Percentiles rank a stretch among this genome's conserved stretches.
Evolutionary conservation across 2,888 invertebrate genomes (phyloP).

Genomic region (Coelopa pilipes): DNA sequence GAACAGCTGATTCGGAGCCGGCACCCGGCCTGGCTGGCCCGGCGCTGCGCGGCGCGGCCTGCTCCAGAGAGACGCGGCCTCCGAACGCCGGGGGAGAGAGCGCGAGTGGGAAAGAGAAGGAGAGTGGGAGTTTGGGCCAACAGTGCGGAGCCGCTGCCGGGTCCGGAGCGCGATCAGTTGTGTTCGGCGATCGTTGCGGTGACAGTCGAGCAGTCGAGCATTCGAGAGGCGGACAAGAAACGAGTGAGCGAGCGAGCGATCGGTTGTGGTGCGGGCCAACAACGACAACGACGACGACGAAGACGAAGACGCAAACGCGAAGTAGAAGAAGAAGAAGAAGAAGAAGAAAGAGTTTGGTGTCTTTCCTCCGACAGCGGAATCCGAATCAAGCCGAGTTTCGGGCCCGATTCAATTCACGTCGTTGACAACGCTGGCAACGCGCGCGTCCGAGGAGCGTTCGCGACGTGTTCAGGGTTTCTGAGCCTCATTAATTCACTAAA

Average conservation of each 20-base stretch:
- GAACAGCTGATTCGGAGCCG: no score
- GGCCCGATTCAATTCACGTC: constrained; percentile 11
- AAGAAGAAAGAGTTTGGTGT: background rate
- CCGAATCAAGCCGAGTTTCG: background rate
- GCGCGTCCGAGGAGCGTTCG: constrained; percentile 5
- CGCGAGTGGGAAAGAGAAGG: no score
- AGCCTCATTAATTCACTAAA: no score
- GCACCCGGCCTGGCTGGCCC: no score
- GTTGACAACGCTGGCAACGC: constrained; percentile 3
- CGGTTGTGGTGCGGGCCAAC: background rate
- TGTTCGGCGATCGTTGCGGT: constrained; percentile 12
- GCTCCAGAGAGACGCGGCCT: no score
- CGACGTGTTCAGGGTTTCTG: constrained; percentile 12
- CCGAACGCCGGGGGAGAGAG: no score
- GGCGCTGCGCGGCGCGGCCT: no score
- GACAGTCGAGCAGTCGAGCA: background rate
- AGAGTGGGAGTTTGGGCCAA: no score
- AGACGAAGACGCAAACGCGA: background rate
- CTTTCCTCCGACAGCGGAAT: background rate
- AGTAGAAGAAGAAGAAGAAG: background rate
- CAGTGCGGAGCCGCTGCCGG: no score
- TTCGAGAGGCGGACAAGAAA: background rate
- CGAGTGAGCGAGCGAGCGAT: no score
- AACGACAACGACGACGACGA: background rate
- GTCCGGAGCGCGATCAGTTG: background rate